Evolutionary conservation across 2,797 vertebrate species (phyloP).

Genomic region (Peromyscus aztecus): DNA sequence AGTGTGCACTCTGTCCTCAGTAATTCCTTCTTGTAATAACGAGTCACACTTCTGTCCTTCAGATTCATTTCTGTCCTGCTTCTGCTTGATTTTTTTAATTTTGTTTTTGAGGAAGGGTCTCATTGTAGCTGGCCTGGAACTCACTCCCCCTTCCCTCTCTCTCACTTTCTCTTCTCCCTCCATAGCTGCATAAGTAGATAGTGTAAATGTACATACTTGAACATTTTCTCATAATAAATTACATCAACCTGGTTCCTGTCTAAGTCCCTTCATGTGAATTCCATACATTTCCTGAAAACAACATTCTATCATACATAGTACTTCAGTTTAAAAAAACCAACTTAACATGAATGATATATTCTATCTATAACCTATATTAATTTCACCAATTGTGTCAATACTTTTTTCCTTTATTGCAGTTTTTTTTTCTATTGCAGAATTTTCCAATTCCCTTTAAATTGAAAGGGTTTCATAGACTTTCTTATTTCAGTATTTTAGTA

Average conservation of each 20-base stretch:
- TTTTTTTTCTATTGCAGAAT: conserved; percentile 22
- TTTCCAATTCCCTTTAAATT: conserved; percentile 49
- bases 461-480: background rate
- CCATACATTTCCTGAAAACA: background rate
- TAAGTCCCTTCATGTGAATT: background rate
- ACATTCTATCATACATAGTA: background rate
- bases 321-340: background rate
- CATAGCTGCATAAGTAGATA: background rate
- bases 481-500: conserved; percentile 24
- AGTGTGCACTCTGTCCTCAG: background rate
- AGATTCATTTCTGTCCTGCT: background rate
- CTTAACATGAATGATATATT: background rate
- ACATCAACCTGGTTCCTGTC: background rate
- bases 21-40: background rate
- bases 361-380: background rate
- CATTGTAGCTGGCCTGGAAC: background rate
- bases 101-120: background rate
- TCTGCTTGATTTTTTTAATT: background rate
- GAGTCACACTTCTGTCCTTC: background rate
- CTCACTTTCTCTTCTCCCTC: background rate
- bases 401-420: background rate
- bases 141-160: background rate
- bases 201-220: background rate
- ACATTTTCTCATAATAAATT: conserved; percentile 17
- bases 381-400: background rate